Evolutionary conservation across 2,113 vertebrate genomes (phyloP), one percentile per base, ranked within the genome.

Genomic region (Oreochromis tanganicae): DNA sequence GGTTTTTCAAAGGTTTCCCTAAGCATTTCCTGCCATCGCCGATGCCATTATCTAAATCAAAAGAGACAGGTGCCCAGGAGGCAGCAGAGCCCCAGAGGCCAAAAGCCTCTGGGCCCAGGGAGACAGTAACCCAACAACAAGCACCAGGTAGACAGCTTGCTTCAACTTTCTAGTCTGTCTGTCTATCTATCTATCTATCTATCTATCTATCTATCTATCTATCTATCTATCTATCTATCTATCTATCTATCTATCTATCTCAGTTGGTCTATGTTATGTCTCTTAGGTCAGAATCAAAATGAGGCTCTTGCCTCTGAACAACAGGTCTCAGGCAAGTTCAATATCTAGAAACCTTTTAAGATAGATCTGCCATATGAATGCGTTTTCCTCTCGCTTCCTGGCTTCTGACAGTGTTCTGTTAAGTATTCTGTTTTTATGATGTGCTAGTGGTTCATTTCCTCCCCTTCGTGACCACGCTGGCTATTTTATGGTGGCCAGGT

Each of bases 1-100:
- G 98, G 98, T 99, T 99, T 97, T 99, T 99, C 94, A 99, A 99
- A 94, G 98, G 98, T 38, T 96, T 99, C 82, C 98, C 98, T 1
- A 99, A 99, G 94, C 98, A 99, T 82, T 95, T 97, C 93, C 94
- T 99, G 75, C 98, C 98, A 2, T 96, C 97, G 52, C 98, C 96
- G 0, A 99, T 99, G 97, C 97, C 98, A 1, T 86, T 99, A 91
- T 96, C 95, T 89, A 99, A 97, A 95, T 46, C 66, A 61, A 97
- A 92, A 88, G 93, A 91, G 66, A 89, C 94, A 9, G 92, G 91
- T 19, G 80, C 82, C 4, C 78, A 80, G 4, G 86, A 41, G n/a
- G 85, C 79, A 6, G 86, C 90, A 24, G 89, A 84, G 80, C 24
- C 85, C 78, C 81, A 82, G 1, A 96, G 93, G 68, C 92, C 92